Evolutionary conservation across 2,797 vertebrate genomes (phyloP).

Genomic region (Syngnathus rostellatus): DNA sequence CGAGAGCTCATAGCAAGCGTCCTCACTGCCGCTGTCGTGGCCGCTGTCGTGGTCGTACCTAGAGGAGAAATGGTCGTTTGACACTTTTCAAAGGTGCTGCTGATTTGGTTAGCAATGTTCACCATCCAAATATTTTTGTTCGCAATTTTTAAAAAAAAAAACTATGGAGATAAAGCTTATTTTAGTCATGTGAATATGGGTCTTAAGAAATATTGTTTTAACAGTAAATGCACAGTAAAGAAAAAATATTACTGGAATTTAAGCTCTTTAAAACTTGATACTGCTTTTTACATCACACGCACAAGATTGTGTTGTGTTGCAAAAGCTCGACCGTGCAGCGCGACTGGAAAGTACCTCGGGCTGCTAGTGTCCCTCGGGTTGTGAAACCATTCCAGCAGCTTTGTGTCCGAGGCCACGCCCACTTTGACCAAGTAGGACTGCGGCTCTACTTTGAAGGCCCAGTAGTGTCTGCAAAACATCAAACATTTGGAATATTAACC

Average conservation of each 20-base stretch:
- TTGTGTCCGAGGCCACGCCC: conserved; percentile 86
- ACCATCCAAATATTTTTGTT: neutral
- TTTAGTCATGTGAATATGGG: neutral
- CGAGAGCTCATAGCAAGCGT: conserved; percentile 79
- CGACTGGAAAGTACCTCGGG: conserved; percentile 77
- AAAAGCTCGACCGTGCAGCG: neutral
- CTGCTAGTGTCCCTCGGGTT: conserved; percentile 84
- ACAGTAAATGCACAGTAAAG: neutral
- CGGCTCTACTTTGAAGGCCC: conserved; percentile 87
- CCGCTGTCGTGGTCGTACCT: conserved; percentile 97
- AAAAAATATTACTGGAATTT: conserved; percentile 20
- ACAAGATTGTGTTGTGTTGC: conserved; percentile 21
- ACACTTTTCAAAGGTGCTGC: neutral
- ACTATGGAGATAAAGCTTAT: neutral
- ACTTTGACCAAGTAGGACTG: conserved; percentile 91
- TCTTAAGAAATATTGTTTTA: neutral
- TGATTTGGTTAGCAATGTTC: neutral
- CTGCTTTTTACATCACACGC: conserved; percentile 53
- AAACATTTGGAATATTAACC: neutral
- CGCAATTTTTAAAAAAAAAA: neutral
- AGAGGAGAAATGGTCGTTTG: neutral
- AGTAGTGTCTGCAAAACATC: conserved; percentile 74
- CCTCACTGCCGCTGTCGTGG: conserved; percentile 96
- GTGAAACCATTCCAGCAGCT: conserved; percentile 90
- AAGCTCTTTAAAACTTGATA: conserved; percentile 56